Evolutionary conservation across 1,140 invertebrate genomes (phyloP), one percentile per base, ranked within the genome.

Genomic region (Eupristina koningsbergeri): DNA sequence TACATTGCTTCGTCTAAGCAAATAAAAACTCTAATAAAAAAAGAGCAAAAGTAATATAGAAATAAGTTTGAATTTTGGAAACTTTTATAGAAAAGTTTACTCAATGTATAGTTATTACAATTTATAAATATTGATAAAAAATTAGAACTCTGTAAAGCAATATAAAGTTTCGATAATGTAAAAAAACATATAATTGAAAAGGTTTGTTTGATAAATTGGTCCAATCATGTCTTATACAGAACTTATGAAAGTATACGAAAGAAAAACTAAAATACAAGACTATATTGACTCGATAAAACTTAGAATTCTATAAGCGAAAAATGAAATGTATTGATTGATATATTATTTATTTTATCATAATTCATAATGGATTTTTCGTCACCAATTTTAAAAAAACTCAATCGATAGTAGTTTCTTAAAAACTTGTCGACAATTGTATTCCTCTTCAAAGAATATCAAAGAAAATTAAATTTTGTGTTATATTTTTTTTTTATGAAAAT

Each of bases 221-320:
- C 88, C 87, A 89, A 89, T 86, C 80, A 85, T 90, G 88, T 89
- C 86, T 87, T 86, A 87, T 86, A 87, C 86, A 87, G 86, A 86
- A 88, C 86, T 87, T 86, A 90, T 88, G 88, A 90, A 91, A 91
- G 90, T 91, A 91, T 91, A 91, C 90, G 90, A 91, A 85, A 85
- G 69, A 76, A 26, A 15, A 71, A 71, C 53, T 13, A 83, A 77
- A 75, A 79, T 64, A n/a, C 50, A 67, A 81, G 71, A 83, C 73
- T 81, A 34, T 47, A 79, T 61, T 63, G 82, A 79, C 82, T 79
- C 41, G n/a, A 78, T 29, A 47, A 83, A 83, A 78, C 64, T 78
- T 75, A 45, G 81, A 83, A 83, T 83, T 83, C 81, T 78, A 15
- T 45, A 41, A 77, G 75, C 81, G 75, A 78, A 71, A 83, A 34